phyloP scores from a whole-genome alignment of 2,797 vertebrate species.

The Poeciliopsis infans region DNA sequence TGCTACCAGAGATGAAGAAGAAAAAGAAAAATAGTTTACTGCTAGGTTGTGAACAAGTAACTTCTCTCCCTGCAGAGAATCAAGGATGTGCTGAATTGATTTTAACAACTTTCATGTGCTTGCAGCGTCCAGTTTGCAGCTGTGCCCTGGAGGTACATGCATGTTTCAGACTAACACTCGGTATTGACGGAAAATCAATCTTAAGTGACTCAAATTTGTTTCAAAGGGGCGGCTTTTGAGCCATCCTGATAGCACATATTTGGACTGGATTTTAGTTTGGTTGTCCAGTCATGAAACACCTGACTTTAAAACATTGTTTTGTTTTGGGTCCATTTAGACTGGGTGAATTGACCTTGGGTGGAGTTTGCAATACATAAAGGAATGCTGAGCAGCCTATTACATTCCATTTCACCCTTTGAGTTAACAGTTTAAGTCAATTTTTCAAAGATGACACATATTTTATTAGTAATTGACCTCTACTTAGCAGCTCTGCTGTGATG shows the following conservation, averaged over 20 bases:
- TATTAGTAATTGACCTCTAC: neutral
- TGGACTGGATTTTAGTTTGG: neutral
- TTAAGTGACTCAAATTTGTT: neutral
- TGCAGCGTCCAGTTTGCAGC: neutral
- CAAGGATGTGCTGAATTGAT: neutral
- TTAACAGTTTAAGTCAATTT: neutral
- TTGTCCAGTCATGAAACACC: neutral
- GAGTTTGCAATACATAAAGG: neutral
- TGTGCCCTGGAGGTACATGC: neutral
- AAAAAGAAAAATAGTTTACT: neutral
- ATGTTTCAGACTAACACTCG: neutral
- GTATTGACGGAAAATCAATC: neutral
- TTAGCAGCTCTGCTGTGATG: neutral
- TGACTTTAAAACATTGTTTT: neutral
- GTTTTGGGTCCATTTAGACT: neutral
- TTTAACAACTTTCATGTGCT: constrained; percentile 1
- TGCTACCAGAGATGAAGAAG: neutral
- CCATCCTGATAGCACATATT: neutral
- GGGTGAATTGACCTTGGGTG: neutral
- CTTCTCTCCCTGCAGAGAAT: neutral
- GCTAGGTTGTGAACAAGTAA: neutral
- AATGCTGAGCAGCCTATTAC: neutral
- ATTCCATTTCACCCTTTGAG: neutral
- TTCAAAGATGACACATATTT: neutral
- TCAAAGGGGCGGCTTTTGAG: neutral